Conservation (phyloP, 2,113 vertebrate genomes). For the Lophotis ruficrista region DNA sequence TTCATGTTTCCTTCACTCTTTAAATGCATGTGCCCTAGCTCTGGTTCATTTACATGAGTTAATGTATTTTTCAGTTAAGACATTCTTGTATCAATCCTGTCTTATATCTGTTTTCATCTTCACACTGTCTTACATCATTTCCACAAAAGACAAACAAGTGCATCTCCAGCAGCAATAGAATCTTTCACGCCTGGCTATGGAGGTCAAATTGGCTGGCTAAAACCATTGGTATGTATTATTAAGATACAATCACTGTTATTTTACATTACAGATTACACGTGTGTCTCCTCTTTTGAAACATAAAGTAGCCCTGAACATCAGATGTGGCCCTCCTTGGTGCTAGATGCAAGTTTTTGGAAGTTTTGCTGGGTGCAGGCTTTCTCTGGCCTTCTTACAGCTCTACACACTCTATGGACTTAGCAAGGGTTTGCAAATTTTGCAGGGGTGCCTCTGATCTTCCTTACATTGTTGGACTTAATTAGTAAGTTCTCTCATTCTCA, state of each 20-base stretch:
- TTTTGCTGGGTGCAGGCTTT: neutral
- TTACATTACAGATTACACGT: neutral
- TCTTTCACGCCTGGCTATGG: neutral
- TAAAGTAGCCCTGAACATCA: neutral
- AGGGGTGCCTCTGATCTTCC: neutral
- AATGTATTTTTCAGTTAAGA: neutral
- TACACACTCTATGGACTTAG: neutral
- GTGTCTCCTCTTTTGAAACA: neutral
- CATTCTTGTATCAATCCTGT: neutral
- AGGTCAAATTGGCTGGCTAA: neutral
- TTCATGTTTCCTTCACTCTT: neutral
- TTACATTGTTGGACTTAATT: neutral
- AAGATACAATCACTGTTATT: neutral
- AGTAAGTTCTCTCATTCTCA: neutral
- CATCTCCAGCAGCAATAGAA: neutral
- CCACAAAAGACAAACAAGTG: neutral
- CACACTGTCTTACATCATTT: neutral
- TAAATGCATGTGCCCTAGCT: neutral
- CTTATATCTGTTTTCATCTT: neutral
- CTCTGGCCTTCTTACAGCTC: neutral
- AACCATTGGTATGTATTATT: neutral
- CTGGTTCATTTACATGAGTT: neutral
- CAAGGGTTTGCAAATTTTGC: neutral
- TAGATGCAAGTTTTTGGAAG: neutral
- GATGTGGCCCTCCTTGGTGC: neutral